phyloP scores from a whole-genome alignment of 2,113 vertebrate species.

The Acrocephalus kingi region DNA sequence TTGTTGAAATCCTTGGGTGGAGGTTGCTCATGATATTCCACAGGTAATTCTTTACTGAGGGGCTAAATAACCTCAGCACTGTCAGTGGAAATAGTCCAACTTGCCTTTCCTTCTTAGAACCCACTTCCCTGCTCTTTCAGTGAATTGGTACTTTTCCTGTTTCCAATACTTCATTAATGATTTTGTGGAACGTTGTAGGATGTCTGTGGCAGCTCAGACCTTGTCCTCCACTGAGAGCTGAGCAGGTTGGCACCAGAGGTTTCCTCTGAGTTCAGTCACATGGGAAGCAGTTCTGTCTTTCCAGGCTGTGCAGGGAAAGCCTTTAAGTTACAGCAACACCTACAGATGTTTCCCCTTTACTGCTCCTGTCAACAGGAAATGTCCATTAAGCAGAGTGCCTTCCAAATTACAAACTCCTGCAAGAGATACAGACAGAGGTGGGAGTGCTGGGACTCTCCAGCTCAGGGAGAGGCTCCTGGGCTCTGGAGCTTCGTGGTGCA shows the following conservation, averaged over 20 bases:
- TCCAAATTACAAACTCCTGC: neutral
- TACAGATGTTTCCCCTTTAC: slow-evolving; percentile 4
- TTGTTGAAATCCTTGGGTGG: neutral
- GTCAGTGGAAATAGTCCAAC: neutral
- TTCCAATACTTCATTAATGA: neutral
- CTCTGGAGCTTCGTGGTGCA: neutral
- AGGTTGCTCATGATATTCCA: neutral
- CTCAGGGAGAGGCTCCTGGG: neutral
- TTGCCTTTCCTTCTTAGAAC: neutral
- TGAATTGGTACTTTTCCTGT: neutral
- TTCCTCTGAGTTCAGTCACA: neutral
- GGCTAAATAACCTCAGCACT: neutral
- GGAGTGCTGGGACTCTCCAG: neutral
- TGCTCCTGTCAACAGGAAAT: neutral
- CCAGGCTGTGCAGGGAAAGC: neutral
- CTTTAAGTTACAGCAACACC: neutral
- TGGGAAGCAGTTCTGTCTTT: neutral
- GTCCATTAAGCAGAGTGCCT: neutral
- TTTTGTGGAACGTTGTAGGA: neutral
- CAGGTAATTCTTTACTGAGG: neutral
- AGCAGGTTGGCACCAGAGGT: neutral
- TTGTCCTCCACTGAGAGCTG: neutral
- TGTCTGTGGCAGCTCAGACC: neutral
- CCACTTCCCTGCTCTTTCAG: neutral
- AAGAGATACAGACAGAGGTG: neutral